These are phyloP conservation scores for Gymnocheta viridis DNA, from an alignment of 2,888 invertebrate species.

Conservation along the genomic window DNA sequence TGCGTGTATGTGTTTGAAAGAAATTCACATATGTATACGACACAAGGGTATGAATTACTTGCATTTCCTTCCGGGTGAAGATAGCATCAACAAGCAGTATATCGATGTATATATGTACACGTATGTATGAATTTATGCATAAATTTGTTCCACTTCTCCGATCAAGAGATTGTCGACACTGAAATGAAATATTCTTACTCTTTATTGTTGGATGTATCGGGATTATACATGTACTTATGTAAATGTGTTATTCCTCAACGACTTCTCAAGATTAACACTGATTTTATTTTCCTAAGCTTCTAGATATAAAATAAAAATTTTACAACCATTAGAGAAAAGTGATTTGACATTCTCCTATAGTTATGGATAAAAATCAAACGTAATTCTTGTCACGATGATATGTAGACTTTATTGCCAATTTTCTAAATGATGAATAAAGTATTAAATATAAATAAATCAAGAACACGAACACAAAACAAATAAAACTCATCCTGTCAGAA, in stretches of 20 bases:
- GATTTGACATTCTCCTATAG: neutral
- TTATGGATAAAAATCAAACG: too few species aligned
- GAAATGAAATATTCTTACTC: neutral
- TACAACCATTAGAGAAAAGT: neutral
- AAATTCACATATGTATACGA: too few species aligned
- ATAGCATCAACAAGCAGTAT: too few species aligned
- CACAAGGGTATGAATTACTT: neutral
- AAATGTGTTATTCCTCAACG: neutral
- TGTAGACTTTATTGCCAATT: conserved; percentile 15
- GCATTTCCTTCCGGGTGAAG: conserved; percentile 57
- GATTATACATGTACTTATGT: too few species aligned
- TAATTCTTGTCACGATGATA: conserved; percentile 37
- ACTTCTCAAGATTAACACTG: conserved; percentile 28
- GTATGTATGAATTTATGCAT: neutral
- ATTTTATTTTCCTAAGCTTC: conserved; percentile 33
- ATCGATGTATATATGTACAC: neutral
- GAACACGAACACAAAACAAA: neutral
- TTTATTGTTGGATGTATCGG: neutral
- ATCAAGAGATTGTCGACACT: conserved; percentile 52
- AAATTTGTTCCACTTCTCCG: conserved; percentile 26
- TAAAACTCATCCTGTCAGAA: conserved; percentile 21
- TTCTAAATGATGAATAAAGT: conserved; percentile 38
- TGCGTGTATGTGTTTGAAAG: too few species aligned
- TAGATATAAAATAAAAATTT: neutral
- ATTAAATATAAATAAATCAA: conserved; percentile 25